Evolutionary conservation across 2,113 vertebrate genomes (phyloP), one percentile per base, ranked within the genome.

Genomic region (Megaceryle maxima): DNA sequence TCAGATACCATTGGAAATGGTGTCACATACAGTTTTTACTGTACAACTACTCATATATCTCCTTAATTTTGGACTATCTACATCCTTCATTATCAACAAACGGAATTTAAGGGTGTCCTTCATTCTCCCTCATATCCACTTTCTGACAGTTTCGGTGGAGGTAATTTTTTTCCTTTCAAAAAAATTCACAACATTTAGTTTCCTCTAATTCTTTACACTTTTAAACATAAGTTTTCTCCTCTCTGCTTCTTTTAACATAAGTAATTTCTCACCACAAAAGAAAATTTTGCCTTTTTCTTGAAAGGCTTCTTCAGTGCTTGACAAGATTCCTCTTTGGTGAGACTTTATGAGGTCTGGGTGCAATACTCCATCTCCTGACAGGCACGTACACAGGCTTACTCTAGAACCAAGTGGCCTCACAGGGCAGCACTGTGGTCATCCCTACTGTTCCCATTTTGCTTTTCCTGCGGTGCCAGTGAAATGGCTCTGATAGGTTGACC

Each of bases 361-460:
- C 33, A 31, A 6, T 17, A 13, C 21, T 74, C 39, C 48, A 68
- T 39, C 28, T 86, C 39, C 53, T 12, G 21, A 46, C 0, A 2
- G 29, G 29, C 17, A 37, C 0, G 2, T 14, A 6, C 1, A 7
- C 9, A 66, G 20, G 46, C 14, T 62, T 21, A 6, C 18, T 72
- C 37, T 28, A 26, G 22, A 59, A 70, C 41, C 66, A 41, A 13
- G 60, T 0, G 0, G 25, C 31, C 28, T 57, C 24, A 17, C 15
- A 55, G 57, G 21, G 13, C 16, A 48, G 24, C 17, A 44, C 41
- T 9, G 1, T 5, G 20, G 15, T 46, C 75, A 62, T 29, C 12
- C 35, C 16, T 57, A 7, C 13, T 51, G 31, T 12, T 59, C 31
- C 62, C 28, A 6, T 68, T 55, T 46, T 53, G 18, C 46, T 64